A percentile compares a stretch with the other conserved stretches of the same genome.
phyloP scores from a whole-genome alignment of 1,140 invertebrate genomes.

The Steinernema feltiae region DNA sequence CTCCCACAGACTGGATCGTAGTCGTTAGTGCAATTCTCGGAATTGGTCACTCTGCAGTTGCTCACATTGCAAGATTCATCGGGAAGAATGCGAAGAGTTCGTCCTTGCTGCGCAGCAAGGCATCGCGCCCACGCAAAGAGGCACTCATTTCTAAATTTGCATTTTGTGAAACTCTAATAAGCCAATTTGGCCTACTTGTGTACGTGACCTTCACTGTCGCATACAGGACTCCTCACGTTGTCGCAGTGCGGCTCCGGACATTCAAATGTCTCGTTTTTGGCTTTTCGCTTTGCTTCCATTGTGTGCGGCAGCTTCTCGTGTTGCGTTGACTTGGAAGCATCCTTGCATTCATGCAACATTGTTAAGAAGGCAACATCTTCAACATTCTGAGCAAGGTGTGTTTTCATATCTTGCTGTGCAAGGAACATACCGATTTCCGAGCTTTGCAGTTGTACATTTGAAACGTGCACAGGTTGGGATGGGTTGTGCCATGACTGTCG shows the following conservation, averaged over 20 bases:
- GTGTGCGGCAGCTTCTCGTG: background rate
- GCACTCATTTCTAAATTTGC: conserved; percentile 44
- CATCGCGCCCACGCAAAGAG: conserved; percentile 47
- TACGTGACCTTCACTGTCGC: conserved; percentile 37
- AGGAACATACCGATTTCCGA: conserved; percentile 13
- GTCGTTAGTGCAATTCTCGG: conserved; percentile 18
- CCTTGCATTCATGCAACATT: conserved; percentile 11
- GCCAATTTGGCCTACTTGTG: background rate
- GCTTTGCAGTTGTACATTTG: conserved; percentile 31
- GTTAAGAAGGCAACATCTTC: conserved; percentile 11
- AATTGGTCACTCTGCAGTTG: conserved; percentile 13
- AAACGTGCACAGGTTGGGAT: conserved; percentile 31
- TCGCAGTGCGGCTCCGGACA: conserved; percentile 10
- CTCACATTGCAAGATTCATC: conserved; percentile 33
- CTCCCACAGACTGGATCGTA: conserved; percentile 46
- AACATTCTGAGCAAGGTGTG: conserved; percentile 14
- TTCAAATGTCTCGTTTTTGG: conserved; percentile 20
- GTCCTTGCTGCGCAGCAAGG: conserved; percentile 43
- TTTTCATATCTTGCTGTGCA: background rate
- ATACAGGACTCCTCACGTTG: conserved; percentile 29
- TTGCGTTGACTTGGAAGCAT: background rate
- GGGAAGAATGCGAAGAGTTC: conserved; percentile 34
- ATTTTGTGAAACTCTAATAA: background rate
- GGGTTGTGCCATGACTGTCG: conserved; percentile 27
- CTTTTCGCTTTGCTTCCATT: background rate